Evolutionary conservation across 2,888 invertebrate genomes (phyloP), one percentile per base, ranked within the genome.

Genomic region (Drepana falcataria): DNA sequence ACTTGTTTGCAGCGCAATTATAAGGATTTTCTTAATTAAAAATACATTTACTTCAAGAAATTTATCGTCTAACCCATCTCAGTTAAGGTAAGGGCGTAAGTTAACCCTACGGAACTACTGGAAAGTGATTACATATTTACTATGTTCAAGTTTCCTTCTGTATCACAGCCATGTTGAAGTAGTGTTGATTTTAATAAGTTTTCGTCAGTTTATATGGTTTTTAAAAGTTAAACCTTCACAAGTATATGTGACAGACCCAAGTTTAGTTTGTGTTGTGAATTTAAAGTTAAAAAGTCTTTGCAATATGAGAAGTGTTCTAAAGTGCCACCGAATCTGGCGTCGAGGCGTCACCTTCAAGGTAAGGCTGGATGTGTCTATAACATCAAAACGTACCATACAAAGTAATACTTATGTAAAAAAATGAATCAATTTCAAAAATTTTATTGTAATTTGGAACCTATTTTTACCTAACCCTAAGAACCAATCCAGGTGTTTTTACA

Each of bases 91-190:
- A 91, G 91, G 90, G 87, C 82, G 87, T 89, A 91, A 88, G 87
- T 84, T 90, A 84, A 85, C 85, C 85, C 84, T 80, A 81, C 83
- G 83, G 81, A 84, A 83, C 78, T 87, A 85, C 79, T 81, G 82
- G 76, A 87, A 87, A 91, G 90, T 91, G 90, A 88, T 87, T 89
- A 44, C 44, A 44, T 44, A 88, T 86, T 85, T 90, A 87, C 86
- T 89, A 88, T 89, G 85, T 87, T 87, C 81, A 85, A 83, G 83
- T 87, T 88, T 89, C 85, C 87, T 89, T 83, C 87, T 83, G 80
- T 84, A 89, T 86, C 86, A 90, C 91, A 91, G 90, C 90, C 90
- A 91, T 91, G 90, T 91, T 89, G 85, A 87, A 89, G 88, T 91
- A 91, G 90, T 91, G 91, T 89, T 89, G 84, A 83, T 87, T 89